Percentiles rank a stretch among this genome's conserved stretches.
Evolutionary conservation across 2,797 vertebrate species (phyloP).

Genomic region (Rhyacichthys aspro): DNA sequence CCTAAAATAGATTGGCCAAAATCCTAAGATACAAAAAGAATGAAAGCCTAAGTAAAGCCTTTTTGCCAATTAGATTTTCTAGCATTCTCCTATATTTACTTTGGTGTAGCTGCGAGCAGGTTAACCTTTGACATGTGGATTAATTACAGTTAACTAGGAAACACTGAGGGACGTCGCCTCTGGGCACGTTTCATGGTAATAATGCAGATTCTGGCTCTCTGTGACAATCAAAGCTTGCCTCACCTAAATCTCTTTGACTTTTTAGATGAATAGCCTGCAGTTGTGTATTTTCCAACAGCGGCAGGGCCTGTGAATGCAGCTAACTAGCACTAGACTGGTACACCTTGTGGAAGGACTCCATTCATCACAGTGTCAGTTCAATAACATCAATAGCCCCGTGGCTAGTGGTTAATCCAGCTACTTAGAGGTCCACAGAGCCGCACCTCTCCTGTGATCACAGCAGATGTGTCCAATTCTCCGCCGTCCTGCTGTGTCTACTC

Average conservation of each 20-base stretch:
- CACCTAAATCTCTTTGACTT: slow-evolving; percentile 39
- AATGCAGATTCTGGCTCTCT: slow-evolving; percentile 42
- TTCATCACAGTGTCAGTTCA: slow-evolving; percentile 72
- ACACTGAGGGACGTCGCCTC: slow-evolving; percentile 31
- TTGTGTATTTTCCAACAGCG: slow-evolving; percentile 23
- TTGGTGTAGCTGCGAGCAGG: slow-evolving; percentile 15
- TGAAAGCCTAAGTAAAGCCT: background rate
- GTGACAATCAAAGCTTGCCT: slow-evolving; percentile 47
- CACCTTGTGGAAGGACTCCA: slow-evolving; percentile 66
- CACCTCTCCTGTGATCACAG: slow-evolving; percentile 64
- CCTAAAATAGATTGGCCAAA: background rate
- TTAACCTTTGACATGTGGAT: slow-evolving; percentile 35
- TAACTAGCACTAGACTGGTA: slow-evolving; percentile 38
- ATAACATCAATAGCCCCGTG: slow-evolving; percentile 73
- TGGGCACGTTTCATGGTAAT: slow-evolving; percentile 44
- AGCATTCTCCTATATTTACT: slow-evolving; percentile 8
- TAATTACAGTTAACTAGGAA: slow-evolving; percentile 39
- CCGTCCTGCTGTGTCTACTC: slow-evolving; percentile 40
- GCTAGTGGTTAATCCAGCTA: slow-evolving; percentile 73
- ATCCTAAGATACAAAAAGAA: too few relatives aligned
- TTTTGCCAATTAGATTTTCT: background rate
- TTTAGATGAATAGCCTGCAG: slow-evolving; percentile 38
- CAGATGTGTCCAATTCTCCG: slow-evolving; percentile 62
- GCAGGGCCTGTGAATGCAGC: slow-evolving; percentile 23
- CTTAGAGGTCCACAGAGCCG: slow-evolving; percentile 60